phyloP scores from a whole-genome alignment of 2,113 vertebrate species.

The Trogon surrucura region DNA sequence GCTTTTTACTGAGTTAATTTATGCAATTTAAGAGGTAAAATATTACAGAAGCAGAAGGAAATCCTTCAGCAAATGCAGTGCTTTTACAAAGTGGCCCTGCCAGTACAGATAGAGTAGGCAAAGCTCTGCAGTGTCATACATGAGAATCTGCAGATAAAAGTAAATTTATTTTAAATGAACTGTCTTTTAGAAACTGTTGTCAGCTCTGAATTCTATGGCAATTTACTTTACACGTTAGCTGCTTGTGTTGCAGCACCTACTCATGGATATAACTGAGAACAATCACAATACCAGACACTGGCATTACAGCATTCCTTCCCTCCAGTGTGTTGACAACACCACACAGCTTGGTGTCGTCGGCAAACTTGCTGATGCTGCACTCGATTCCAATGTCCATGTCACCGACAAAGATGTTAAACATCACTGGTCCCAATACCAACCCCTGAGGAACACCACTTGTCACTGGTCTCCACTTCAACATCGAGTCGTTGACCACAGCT shows the following conservation, averaged over 20 bases:
- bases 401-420: too few relatives aligned
- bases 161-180: background rate
- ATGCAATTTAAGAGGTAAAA: background rate
- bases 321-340: too few relatives aligned
- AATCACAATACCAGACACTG: background rate
- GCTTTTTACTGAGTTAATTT: background rate
- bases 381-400: too few relatives aligned
- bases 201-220: background rate
- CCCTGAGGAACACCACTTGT: too few relatives aligned
- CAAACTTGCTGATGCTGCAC: too few relatives aligned
- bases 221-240: background rate
- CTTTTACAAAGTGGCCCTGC: background rate
- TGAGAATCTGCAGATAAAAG: background rate
- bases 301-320: too few relatives aligned
- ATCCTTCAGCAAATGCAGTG: rapidly evolving
- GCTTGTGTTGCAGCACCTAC: background rate
- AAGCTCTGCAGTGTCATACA: background rate
- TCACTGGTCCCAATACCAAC: too few relatives aligned
- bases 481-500: too few relatives aligned
- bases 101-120: background rate
- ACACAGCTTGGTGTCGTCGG: too few relatives aligned
- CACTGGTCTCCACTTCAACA: too few relatives aligned
- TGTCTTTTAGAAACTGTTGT: background rate
- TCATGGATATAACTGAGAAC: background rate
- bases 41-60: background rate